Conservation (phyloP, 2,113 vertebrate species). For the Fulmarus glacialis region DNA sequence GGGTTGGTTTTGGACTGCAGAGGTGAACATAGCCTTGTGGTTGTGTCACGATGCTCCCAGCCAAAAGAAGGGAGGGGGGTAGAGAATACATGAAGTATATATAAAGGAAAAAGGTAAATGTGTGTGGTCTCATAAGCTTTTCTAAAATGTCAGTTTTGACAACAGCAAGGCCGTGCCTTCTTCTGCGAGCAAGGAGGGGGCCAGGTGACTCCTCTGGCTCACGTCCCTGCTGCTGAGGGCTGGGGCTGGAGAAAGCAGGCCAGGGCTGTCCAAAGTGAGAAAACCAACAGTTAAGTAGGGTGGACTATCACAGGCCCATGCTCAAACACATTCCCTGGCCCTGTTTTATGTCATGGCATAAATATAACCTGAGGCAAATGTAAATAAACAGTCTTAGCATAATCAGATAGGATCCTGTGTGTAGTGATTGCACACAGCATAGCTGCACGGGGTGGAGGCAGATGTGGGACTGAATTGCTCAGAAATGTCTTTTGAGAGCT, state of each 20-base stretch:
- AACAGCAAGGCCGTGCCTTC: neutral
- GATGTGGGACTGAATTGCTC: neutral
- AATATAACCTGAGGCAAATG: neutral
- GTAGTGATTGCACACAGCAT: neutral
- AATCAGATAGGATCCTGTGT: neutral
- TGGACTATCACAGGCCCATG: neutral
- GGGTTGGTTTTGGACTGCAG: neutral
- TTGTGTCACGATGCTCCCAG: neutral
- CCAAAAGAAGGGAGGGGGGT: neutral
- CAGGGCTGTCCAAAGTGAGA: neutral
- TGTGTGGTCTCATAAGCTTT: neutral
- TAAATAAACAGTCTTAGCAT: neutral
- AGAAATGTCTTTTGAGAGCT: neutral
- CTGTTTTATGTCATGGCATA: neutral
- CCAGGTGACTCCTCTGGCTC: neutral
- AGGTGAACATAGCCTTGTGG: no score
- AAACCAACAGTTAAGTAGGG: rapidly evolving
- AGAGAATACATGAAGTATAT: neutral
- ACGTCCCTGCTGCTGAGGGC: rapidly evolving
- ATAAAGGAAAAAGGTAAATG: neutral
- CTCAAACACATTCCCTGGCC: neutral
- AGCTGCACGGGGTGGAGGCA: neutral
- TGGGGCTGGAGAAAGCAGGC: neutral
- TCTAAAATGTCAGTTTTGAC: neutral
- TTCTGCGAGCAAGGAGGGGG: rapidly evolving